Base-by-base conservation (phyloP, 2,113 vertebrate species). In the Pardalotus punctatus region DNA sequence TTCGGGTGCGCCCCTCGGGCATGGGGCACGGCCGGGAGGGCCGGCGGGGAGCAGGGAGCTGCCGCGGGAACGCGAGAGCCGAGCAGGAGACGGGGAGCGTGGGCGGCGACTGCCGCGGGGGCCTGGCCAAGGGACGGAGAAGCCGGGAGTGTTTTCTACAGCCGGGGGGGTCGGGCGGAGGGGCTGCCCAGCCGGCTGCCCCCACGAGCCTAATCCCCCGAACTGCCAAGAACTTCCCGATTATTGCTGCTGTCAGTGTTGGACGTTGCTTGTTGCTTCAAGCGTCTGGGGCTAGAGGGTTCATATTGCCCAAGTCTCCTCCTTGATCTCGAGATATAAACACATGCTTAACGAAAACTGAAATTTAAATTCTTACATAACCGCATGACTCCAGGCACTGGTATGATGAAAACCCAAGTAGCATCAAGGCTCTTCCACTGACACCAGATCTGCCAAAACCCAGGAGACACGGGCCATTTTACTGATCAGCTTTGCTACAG, bases 391-490 rank as follows among this genome's bases (percentile, higher is more conserved):
- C 24, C 78, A 93, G 73, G 84, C 78, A 29, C 42, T 19, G 40
- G 23, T 58, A 67, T 90, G 93, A 93, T 43, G 84, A 96, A 96
- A 96, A 65, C n/a, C 72, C 27, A 48, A 78, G 31, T 6, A 84
- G 56, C 65, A 76, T 53, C 18, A 61, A 76, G 36, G 14, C 38
- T 83, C 38, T 35, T 43, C 31, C 33, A 4, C 57, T 42, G 70
- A 16, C n/a, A 48, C 20, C 0, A 5, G 31, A 65, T 25, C n/a
- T 35, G 42, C 53, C 47, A 64, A 71, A 79, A 43, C 27, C 10
- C 48, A 29, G 57, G 20, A 74, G 57, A 42, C 31, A 14, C 0
- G 0, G 48, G 24, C 24, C 29, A 4, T 71, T 66, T 60, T 24
- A 25, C 22, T 6, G 31, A n/a, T 47, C 20, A 21, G 51, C n/a